phyloP scores from a whole-genome alignment of 2,888 invertebrate genomes.

The Diplazon laetatorius region DNA sequence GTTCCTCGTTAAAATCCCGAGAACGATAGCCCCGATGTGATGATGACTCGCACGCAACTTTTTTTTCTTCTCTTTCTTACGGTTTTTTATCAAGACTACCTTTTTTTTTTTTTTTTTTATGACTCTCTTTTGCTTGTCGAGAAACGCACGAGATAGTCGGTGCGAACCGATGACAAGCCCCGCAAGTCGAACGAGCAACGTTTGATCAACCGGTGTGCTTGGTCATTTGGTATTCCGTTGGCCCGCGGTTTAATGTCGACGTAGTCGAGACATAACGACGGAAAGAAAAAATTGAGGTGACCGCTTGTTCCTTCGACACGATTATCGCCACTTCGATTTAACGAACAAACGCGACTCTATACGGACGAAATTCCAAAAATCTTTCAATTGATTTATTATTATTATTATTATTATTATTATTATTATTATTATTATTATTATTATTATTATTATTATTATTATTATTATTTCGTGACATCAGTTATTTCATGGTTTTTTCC shows the following conservation, averaged over 20 bases:
- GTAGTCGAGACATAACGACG: constrained; percentile 2
- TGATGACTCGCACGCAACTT: constrained; percentile 26
- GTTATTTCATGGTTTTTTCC: too few relatives aligned
- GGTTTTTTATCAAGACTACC: too few relatives aligned
- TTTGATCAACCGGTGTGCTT: constrained; percentile 23
- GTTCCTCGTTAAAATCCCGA: constrained; percentile 37
- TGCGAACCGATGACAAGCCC: background rate
- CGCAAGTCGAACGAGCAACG: constrained; percentile 21
- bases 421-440: too few relatives aligned
- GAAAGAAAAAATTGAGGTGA: constrained; percentile 52
- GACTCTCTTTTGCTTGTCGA: constrained; percentile 15
- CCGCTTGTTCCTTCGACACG: constrained; percentile 36
- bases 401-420: too few relatives aligned
- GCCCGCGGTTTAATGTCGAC: constrained; percentile 17
- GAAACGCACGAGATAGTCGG: background rate
- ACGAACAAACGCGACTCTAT: background rate
- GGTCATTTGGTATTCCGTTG: constrained; percentile 11
- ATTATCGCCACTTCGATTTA: constrained; percentile 24
- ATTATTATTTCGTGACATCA: too few relatives aligned
- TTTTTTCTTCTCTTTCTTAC: background rate
- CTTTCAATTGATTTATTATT: too few relatives aligned
- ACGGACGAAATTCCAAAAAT: too few relatives aligned
- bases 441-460: too few relatives aligned
- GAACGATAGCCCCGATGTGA: constrained; percentile 36
- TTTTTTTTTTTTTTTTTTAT: constrained; percentile 8